Evolutionary conservation across 2,888 invertebrate genomes (phyloP).

Genomic region (Zygothrica quintamaculata): DNA sequence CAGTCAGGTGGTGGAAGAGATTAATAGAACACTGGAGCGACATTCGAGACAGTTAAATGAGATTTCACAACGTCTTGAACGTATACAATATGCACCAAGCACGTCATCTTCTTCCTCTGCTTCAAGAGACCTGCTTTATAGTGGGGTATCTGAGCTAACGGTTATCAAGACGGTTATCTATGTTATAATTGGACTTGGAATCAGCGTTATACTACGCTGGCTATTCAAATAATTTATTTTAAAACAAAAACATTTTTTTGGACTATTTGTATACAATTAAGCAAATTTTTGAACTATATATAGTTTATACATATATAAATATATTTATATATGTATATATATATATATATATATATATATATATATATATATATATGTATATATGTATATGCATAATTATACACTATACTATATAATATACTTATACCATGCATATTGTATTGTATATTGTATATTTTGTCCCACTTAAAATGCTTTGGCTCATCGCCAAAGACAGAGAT

Average conservation of each 20-base stretch:
- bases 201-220: constrained; percentile 80
- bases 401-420: constrained; percentile 20
- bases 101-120: no score
- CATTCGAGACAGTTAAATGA: constrained; percentile 85
- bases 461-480: constrained; percentile 58
- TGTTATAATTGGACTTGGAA: constrained; percentile 72
- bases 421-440: constrained; percentile 21
- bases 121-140: constrained; percentile 48
- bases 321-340: constrained; percentile 15
- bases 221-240: constrained; percentile 72
- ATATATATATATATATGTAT: constrained; percentile 23
- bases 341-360: constrained; percentile 24
- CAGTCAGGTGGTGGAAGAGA: constrained; percentile 85
- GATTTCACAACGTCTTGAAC: constrained; percentile 80
- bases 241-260: constrained; percentile 55
- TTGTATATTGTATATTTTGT: constrained; percentile 51
- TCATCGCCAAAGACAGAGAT: constrained; percentile 39
- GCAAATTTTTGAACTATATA: constrained; percentile 59
- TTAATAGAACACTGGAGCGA: constrained; percentile 86
- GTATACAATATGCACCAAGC: constrained; percentile 82
- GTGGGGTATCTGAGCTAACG: constrained; percentile 70
- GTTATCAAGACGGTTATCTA: constrained; percentile 76
- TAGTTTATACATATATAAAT: constrained; percentile 31
- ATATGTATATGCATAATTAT: constrained; percentile 24
- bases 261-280: constrained; percentile 57